Conservation (phyloP, 2,888 invertebrate genomes). For the Drosophila monieri region DNA sequence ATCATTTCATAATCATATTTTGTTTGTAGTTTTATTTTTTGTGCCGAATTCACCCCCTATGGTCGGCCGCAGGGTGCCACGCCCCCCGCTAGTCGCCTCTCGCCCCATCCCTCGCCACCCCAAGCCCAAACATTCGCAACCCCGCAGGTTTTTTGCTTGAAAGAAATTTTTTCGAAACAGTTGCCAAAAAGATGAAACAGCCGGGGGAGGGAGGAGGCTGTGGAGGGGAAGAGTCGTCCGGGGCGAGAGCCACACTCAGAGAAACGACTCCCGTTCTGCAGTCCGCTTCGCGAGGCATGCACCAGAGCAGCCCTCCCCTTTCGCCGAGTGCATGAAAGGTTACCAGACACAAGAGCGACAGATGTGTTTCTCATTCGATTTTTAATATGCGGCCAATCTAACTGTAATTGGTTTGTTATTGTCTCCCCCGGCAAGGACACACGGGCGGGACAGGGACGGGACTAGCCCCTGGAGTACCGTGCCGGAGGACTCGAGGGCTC, state of each 20-base stretch:
- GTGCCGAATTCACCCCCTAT: constrained; percentile 50
- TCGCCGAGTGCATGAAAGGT: neutral
- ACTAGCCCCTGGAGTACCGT: constrained; percentile 51
- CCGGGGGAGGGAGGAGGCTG: constrained; percentile 1
- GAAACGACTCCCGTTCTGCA: neutral
- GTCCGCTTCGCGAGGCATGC: too few species aligned
- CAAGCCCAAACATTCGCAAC: constrained; percentile 16
- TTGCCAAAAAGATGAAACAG: constrained; percentile 57
- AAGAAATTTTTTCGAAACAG: constrained; percentile 55
- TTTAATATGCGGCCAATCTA: constrained; percentile 84
- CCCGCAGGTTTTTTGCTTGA: constrained; percentile 53
- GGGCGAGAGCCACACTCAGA: neutral
- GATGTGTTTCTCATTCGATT: constrained; percentile 84
- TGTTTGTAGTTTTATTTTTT: constrained; percentile 60
- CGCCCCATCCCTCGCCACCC: neutral
- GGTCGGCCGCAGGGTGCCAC: constrained; percentile 41
- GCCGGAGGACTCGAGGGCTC: constrained; percentile 25
- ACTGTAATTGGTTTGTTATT: constrained; percentile 84
- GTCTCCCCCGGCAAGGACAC: constrained; percentile 57
- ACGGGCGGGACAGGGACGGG: constrained; percentile 41
- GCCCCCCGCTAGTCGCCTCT: constrained; percentile 23
- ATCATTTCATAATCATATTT: constrained; percentile 83
- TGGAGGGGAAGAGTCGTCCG: constrained; percentile 2
- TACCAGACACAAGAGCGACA: constrained; percentile 76
- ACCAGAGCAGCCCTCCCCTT: neutral